Evolutionary conservation across 2,797 vertebrate species (phyloP), one percentile per base, ranked within the genome.

Genomic region (Cephalopachus bancanus): DNA sequence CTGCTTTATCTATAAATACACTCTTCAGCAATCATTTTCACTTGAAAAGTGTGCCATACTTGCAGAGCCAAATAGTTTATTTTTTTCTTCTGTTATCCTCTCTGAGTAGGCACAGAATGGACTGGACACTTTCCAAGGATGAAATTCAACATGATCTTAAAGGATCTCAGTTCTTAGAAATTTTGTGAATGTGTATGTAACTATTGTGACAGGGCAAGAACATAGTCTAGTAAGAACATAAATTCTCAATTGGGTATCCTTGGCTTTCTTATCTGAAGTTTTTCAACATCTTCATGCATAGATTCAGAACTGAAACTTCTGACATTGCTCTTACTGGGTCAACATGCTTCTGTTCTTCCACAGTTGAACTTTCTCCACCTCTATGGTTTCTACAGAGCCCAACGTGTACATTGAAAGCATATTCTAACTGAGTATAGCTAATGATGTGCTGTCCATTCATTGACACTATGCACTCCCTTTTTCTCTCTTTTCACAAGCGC

Each of bases 161-260:
- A 96, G 76, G 65, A 93, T 98, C 95, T 96, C 92, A 97, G 95
- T 96, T 97, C 96, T 96, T 91, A 51, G 55, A 95, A 94, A 94
- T 96, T 95, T 97, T 96, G 86, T 97, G 89, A 97, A 95, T 95
- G 84, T 97, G 92, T 97, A 81, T 96, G 90, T 98, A 97, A 98
- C 87, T 98, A 96, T 97, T 98, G 72, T 98, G 97, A 98, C 93
- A 97, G 93, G 75, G 76, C 71, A 96, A 95, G 91, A 64, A 91
- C 89, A 11, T 76, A 83, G 26, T 94, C 51, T 89, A 49, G 72
- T 84, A 59, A 84, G 88, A 97, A 75, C 51, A 94, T 90, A 94
- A 89, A 84, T 93, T 96, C 62, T 96, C 76, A 95, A 57, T 95
- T 90, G 62, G 80, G 15, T 74, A 19, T 95, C 89, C 17, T 53